These are phyloP conservation scores for Hypselothyrea guttata DNA, from an alignment of 2,888 invertebrate species.

Conservation along the genomic window DNA sequence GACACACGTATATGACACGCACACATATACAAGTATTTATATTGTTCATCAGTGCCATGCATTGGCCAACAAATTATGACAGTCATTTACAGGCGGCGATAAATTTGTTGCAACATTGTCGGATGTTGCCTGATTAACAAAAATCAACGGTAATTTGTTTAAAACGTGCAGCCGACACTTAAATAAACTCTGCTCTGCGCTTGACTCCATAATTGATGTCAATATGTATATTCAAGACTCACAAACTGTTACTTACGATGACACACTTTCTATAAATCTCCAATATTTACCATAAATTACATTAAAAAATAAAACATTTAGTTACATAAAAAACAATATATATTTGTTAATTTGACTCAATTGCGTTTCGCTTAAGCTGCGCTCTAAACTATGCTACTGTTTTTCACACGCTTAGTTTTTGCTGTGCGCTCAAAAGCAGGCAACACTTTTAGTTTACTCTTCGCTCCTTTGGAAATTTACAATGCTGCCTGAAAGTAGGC, in stretches of 20 bases:
- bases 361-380: too few relatives aligned
- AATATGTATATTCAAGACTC: too few relatives aligned
- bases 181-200: neutral
- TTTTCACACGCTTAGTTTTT: neutral
- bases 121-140: conserved; percentile 6
- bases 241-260: too few relatives aligned
- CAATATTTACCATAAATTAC: too few relatives aligned
- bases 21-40: neutral
- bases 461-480: neutral
- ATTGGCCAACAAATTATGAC: conserved; percentile 44
- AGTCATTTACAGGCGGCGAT: conserved; percentile 19
- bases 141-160: conserved; percentile 6
- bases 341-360: too few relatives aligned
- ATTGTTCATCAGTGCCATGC: neutral
- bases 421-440: conserved; percentile 3
- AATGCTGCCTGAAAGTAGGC: conserved; percentile 25
- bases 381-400: too few relatives aligned
- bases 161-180: neutral
- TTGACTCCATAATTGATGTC: too few relatives aligned
- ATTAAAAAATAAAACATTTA: too few relatives aligned
- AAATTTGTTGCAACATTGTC: neutral
- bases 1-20: conserved; percentile 1
- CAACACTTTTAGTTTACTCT: neutral
- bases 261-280: too few relatives aligned
- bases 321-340: too few relatives aligned